These are phyloP conservation scores for Trachelus iudaicus DNA, from an alignment of 2,888 invertebrate species.

Conservation along the genomic window DNA sequence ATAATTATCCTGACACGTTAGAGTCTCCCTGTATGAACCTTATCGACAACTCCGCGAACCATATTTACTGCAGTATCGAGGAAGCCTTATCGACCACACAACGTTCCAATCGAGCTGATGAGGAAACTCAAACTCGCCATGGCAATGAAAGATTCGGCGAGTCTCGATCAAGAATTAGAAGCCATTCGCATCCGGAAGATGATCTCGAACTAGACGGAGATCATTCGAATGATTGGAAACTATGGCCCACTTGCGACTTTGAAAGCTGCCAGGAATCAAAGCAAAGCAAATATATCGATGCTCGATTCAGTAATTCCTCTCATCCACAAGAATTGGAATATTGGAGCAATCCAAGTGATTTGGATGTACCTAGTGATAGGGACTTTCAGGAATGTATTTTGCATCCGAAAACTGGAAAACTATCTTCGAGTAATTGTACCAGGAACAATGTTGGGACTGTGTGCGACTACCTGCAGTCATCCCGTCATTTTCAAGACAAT, in stretches of 20 bases:
- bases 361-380: background rate
- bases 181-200: slow-evolving; percentile 24
- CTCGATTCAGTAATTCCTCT: too few relatives aligned
- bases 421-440: too few relatives aligned
- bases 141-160: slow-evolving; percentile 18
- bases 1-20: background rate
- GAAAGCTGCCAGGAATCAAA: too few relatives aligned
- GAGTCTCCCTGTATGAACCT: slow-evolving; percentile 34
- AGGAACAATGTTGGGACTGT: too few relatives aligned
- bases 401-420: too few relatives aligned
- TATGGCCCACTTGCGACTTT: background rate
- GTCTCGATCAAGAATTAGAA: slow-evolving; percentile 27
- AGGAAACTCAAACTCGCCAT: slow-evolving; percentile 15
- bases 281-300: too few relatives aligned
- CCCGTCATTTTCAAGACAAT: slow-evolving; percentile 1
- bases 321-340: too few relatives aligned
- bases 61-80: slow-evolving; percentile 70
- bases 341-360: too few relatives aligned
- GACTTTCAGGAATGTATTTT: background rate
- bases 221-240: slow-evolving; percentile 21
- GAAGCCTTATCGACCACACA: slow-evolving; percentile 64
- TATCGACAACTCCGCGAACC: slow-evolving; percentile 44
- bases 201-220: slow-evolving; percentile 26
- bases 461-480: too few relatives aligned
- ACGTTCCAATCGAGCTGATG: slow-evolving; percentile 61